phyloP scores from a whole-genome alignment of 2,888 invertebrate species.

The Buathra laborator region DNA sequence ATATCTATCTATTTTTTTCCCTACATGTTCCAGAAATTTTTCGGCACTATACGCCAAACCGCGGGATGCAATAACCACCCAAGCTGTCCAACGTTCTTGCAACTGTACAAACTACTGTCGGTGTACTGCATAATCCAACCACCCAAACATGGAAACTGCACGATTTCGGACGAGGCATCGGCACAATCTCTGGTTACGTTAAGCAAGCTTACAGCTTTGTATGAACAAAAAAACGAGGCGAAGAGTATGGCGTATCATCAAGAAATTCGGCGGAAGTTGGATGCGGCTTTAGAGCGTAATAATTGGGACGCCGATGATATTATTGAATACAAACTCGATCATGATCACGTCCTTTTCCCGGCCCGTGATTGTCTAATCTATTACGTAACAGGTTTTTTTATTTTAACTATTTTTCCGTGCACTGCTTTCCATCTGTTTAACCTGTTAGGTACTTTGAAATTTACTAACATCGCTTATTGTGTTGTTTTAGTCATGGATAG shows the following conservation, averaged over 20 bases:
- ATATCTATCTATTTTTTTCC: neutral
- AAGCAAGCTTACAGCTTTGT: slow-evolving; percentile 1
- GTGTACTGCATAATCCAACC: slow-evolving; percentile 60
- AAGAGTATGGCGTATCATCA: slow-evolving; percentile 1
- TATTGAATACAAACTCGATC: slow-evolving; percentile 45
- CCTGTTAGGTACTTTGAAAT: neutral
- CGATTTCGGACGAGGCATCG: slow-evolving; percentile 47
- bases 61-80: slow-evolving; percentile 60
- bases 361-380: slow-evolving; percentile 56
- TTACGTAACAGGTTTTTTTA: slow-evolving; percentile 56
- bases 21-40: slow-evolving; percentile 53
- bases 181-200: slow-evolving; percentile 44
- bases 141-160: slow-evolving; percentile 68
- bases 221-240: neutral
- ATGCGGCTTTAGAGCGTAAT: neutral
- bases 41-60: slow-evolving; percentile 60
- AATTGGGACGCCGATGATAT: slow-evolving; percentile 62
- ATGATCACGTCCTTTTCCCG: slow-evolving; percentile 55
- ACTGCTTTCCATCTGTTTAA: slow-evolving; percentile 3
- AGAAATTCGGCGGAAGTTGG: slow-evolving; percentile 29
- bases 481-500: no score
- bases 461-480: neutral
- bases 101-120: slow-evolving; percentile 68
- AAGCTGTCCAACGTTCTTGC: slow-evolving; percentile 65
- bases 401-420: neutral